These are phyloP conservation scores for Pseudochirops corinnae DNA, from an alignment of 2,797 vertebrate species.

Conservation along the genomic window DNA sequence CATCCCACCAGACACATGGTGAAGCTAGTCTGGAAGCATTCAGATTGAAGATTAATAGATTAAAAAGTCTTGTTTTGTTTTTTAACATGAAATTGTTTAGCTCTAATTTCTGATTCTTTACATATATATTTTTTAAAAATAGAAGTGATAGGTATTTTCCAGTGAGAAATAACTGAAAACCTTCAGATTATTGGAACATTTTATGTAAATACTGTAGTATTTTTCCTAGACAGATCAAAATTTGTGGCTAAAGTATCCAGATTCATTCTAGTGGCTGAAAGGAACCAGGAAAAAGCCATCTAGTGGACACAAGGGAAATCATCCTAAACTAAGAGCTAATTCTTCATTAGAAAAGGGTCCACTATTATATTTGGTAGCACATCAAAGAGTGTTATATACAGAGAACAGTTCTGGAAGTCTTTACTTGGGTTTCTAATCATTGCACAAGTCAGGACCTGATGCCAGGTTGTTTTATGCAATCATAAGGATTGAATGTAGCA, in stretches of 20 bases:
- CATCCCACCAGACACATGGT: background rate
- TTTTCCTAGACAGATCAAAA: constrained; percentile 54
- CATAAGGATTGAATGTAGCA: background rate
- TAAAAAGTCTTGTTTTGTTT: background rate
- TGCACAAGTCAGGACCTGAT: background rate
- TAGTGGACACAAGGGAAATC: constrained; percentile 77
- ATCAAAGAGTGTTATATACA: background rate
- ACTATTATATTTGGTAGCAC: constrained; percentile 18
- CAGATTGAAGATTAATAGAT: constrained; percentile 16
- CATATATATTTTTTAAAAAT: constrained; percentile 30
- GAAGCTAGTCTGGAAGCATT: background rate
- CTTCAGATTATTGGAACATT: constrained; percentile 51
- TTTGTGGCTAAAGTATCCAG: constrained; percentile 34
- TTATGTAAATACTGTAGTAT: constrained; percentile 36
- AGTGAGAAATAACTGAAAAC: constrained; percentile 49
- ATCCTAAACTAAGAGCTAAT: constrained; percentile 53
- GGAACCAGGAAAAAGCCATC: constrained; percentile 68
- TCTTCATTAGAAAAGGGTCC: constrained; percentile 33
- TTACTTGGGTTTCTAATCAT: background rate
- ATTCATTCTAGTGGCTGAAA: constrained; percentile 43
- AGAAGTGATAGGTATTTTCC: background rate
- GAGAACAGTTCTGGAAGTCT: constrained; percentile 53
- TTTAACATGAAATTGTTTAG: background rate
- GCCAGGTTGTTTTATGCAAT: background rate
- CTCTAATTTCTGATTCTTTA: background rate